phyloP scores from a whole-genome alignment of 1,140 invertebrate species.

The Monomorium pharaonis region DNA sequence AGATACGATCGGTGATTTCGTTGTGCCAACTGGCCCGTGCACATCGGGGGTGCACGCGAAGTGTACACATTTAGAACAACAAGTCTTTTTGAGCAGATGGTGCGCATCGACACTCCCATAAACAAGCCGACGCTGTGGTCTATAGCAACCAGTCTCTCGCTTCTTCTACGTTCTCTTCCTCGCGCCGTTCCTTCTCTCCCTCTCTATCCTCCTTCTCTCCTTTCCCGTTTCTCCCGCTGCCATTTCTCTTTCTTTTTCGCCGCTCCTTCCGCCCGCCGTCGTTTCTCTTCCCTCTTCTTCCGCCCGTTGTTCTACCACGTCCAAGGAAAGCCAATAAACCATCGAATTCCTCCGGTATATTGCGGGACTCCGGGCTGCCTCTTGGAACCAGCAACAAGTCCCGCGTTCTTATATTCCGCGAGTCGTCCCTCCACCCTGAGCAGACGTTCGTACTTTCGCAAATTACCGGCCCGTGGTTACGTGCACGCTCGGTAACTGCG shows the following conservation, averaged over 20 bases:
- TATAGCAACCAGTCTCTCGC: conserved; percentile 69
- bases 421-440: conserved; percentile 70
- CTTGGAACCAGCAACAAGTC: conserved; percentile 82
- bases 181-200: not conserved
- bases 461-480: conserved; percentile 69
- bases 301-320: conserved; percentile 81
- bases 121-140: conserved; percentile 79
- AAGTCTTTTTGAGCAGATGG: conserved; percentile 82
- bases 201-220: conserved; percentile 43
- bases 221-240: conserved; percentile 52
- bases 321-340: conserved; percentile 84
- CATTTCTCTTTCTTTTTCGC: conserved; percentile 59
- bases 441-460: conserved; percentile 68
- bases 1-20: conserved; percentile 56
- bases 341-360: conserved; percentile 84
- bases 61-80: conserved; percentile 80
- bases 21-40: conserved; percentile 71
- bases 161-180: conserved; percentile 59
- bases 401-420: conserved; percentile 78
- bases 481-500: conserved; percentile 38
- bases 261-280: conserved; percentile 58
- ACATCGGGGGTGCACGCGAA: conserved; percentile 55
- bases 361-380: conserved; percentile 73
- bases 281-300: conserved; percentile 62
- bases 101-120: conserved; percentile 80